These are phyloP conservation scores for Muschampia plurimacula DNA, from an alignment of 2,888 invertebrate genomes.

Conservation along the genomic window DNA sequence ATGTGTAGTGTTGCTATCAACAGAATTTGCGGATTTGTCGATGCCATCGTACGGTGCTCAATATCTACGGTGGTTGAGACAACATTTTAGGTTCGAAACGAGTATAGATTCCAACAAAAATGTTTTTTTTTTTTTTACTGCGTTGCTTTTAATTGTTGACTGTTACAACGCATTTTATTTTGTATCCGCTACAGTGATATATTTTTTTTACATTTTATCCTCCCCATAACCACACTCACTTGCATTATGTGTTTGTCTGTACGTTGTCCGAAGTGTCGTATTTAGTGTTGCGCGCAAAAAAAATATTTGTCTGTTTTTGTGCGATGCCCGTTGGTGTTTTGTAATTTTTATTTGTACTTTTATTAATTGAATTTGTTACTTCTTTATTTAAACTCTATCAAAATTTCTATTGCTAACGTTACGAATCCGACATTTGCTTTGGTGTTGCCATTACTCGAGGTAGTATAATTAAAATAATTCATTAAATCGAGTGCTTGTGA, in stretches of 20 bases:
- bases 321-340: slow-evolving; percentile 32
- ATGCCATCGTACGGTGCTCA: slow-evolving; percentile 63
- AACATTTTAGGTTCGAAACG: neutral
- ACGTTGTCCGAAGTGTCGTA: slow-evolving; percentile 42
- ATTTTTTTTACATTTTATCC: slow-evolving; percentile 49
- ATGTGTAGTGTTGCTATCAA: neutral
- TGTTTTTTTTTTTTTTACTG: neutral
- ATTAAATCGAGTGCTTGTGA: slow-evolving; percentile 71
- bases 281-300: slow-evolving; percentile 34
- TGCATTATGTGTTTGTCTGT: slow-evolving; percentile 76
- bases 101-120: neutral
- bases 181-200: slow-evolving; percentile 71
- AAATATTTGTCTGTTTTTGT: slow-evolving; percentile 39
- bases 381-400: slow-evolving; percentile 41
- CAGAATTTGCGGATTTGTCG: slow-evolving; percentile 59
- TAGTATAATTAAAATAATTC: slow-evolving; percentile 43
- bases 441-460: slow-evolving; percentile 77
- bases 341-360: slow-evolving; percentile 3
- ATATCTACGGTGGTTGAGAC: slow-evolving; percentile 66
- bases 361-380: slow-evolving; percentile 26
- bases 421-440: slow-evolving; percentile 82
- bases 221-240: slow-evolving; percentile 81
- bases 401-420: slow-evolving; percentile 47
- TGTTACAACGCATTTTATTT: neutral
- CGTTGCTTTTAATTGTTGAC: neutral